phyloP scores from a whole-genome alignment of 2,113 vertebrate species.

The Archocentrus centrarchus region DNA sequence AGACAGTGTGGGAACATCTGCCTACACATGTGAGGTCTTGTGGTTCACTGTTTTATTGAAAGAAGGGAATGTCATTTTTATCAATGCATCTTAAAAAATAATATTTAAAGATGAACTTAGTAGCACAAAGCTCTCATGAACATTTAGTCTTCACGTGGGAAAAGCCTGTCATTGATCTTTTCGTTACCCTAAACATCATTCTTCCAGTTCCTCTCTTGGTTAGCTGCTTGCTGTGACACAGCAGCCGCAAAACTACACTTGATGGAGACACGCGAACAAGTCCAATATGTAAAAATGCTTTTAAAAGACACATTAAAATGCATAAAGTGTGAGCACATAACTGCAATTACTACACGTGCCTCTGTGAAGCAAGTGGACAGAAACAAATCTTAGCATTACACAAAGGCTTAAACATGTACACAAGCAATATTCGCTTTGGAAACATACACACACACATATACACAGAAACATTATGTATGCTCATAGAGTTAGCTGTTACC shows the following conservation, averaged over 20 bases:
- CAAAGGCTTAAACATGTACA: not conserved
- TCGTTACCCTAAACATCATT: not conserved
- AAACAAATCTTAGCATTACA: too few species aligned
- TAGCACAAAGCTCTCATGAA: too few species aligned
- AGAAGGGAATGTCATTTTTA: not conserved
- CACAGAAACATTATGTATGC: not conserved
- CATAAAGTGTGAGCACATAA: not conserved
- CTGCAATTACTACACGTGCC: not conserved
- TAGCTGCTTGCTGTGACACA: not conserved
- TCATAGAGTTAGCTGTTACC: not conserved
- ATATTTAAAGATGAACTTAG: not conserved
- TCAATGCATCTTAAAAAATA: not conserved
- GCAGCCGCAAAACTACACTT: not conserved
- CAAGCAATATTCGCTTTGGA: not conserved
- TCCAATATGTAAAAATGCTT: not conserved
- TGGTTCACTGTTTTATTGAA: not conserved
- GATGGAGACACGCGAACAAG: not conserved
- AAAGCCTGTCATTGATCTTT: not conserved
- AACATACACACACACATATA: not conserved
- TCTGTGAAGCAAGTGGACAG: not conserved
- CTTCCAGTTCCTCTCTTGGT: not conserved
- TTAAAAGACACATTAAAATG: not conserved
- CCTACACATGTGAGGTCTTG: not conserved
- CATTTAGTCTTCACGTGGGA: not conserved
- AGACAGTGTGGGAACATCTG: not conserved